Base-by-base conservation (phyloP, 2,888 invertebrate species). In the Loripinus fragilis region DNA sequence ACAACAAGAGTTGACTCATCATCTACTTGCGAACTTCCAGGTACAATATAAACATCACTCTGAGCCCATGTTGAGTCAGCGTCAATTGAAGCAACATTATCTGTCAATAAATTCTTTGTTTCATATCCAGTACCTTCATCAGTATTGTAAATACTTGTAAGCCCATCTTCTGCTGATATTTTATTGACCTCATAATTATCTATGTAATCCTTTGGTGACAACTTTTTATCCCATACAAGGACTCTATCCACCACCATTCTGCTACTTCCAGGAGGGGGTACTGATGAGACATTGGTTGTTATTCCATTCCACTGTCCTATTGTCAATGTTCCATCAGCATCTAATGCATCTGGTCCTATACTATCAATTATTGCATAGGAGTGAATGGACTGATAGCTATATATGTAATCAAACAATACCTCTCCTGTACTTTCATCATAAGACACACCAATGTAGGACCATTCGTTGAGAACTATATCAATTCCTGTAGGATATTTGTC, bases 381-480 rank as follows among this genome's bases (percentile, higher is more conserved):
- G 20, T 42, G 42, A n/a, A 2, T 2, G 28, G 23, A 41, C 2
- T 2, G 2, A 42, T 41, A 41, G 23, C 67, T 80, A 55, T 80
- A 71, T 17, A 68, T 74, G 42, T 78, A 78, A 64, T 75, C 45
- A 65, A 83, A 77, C 23, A 72, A 15, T 5, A 76, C 12, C 28
- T 66, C 33, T 28, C 80, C 83, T 33, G 75, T 60, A 10, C 60
- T 60, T 33, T 76, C 73, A 74, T 83, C 75, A 10, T 77, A 52
- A 28, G 76, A 50, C 0, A 83, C 15, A 2, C 83, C 80, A 35
- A 90, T 68, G 45, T 86, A 86, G 30, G 87, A 80, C 90, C 90
- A 90, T 28, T 74, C 71, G 12, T 75, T 71, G 2, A 67, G 17
- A 5, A 69, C 67, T 15, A 86, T 79, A 30, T 33, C 52, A 2